Evolutionary conservation across 2,797 vertebrate genomes (phyloP).

Genomic region (Melanotaenia parkinsoni): DNA sequence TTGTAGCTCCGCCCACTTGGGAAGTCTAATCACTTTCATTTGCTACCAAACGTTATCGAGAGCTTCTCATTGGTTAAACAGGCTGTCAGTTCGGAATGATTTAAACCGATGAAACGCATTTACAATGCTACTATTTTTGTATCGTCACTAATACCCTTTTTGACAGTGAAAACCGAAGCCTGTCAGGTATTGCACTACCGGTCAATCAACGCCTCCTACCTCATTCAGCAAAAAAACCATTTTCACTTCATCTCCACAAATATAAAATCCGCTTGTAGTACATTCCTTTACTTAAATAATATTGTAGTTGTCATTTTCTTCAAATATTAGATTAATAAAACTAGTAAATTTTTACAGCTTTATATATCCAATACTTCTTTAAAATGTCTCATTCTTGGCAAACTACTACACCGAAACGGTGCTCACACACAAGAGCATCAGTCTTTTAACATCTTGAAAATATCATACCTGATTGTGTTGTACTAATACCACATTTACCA

Average conservation of each 20-base stretch:
- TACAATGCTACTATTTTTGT: slow-evolving; percentile 61
- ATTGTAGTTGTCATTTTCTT: too few species aligned
- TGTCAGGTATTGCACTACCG: slow-evolving; percentile 6
- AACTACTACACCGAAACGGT: too few species aligned
- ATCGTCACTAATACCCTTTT: slow-evolving; percentile 52
- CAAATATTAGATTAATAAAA: too few species aligned
- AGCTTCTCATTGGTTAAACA: slow-evolving; percentile 42
- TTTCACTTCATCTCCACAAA: background rate
- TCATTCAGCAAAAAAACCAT: slow-evolving; percentile 12
- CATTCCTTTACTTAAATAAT: too few species aligned
- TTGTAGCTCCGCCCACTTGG: slow-evolving; percentile 48
- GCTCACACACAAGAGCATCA: too few species aligned
- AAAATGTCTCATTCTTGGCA: too few species aligned
- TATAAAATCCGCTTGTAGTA: too few species aligned
- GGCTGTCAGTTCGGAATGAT: slow-evolving; percentile 42
- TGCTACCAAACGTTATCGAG: slow-evolving; percentile 21
- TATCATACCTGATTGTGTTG: too few species aligned
- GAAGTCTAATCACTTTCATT: slow-evolving; percentile 63
- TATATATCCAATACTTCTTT: too few species aligned
- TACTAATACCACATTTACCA: too few species aligned
- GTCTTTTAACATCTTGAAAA: too few species aligned
- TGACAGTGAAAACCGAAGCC: slow-evolving; percentile 36
- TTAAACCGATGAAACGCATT: slow-evolving; percentile 54
- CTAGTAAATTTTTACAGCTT: too few species aligned
- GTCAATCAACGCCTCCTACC: slow-evolving; percentile 17